Evolutionary conservation across 2,888 invertebrate genomes (phyloP).

Genomic region (Melangyna quadrimaculata): DNA sequence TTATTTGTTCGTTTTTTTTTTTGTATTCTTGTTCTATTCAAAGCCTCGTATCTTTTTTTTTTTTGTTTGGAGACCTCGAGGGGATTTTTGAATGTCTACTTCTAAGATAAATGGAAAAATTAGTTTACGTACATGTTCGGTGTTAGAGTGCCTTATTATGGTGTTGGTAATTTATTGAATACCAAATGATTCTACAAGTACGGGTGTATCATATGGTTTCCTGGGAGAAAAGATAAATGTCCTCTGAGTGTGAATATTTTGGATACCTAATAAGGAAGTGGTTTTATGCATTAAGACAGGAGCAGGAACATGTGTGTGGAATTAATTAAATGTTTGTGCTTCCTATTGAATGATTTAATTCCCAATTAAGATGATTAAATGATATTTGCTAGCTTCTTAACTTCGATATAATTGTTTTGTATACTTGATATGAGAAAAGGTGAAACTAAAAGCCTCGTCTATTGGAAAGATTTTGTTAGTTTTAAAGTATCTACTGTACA

Average conservation of each 20-base stretch:
- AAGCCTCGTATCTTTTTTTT: background rate
- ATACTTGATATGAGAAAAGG: no score
- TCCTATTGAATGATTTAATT: background rate
- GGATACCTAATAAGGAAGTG: background rate
- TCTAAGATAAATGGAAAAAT: conserved; percentile 10
- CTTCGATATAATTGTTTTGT: no score
- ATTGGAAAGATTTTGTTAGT: no score
- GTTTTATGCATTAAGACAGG: background rate
- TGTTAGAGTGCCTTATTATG: background rate
- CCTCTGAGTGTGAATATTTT: background rate
- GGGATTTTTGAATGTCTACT: conserved; percentile 11
- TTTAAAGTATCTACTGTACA: no score
- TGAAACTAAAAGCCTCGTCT: no score
- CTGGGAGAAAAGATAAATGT: background rate
- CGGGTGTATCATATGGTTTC: background rate
- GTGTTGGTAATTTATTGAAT: background rate
- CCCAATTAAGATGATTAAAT: background rate
- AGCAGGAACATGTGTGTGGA: conserved; percentile 5
- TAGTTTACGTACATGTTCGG: background rate
- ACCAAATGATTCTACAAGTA: background rate
- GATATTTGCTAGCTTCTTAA: background rate
- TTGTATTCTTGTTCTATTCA: background rate
- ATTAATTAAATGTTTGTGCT: background rate
- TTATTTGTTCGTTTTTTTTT: conserved; percentile 5
- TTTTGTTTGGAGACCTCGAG: background rate